phyloP scores from a whole-genome alignment of 2,888 invertebrate genomes.

The Hirtodrosophila alboralis region DNA sequence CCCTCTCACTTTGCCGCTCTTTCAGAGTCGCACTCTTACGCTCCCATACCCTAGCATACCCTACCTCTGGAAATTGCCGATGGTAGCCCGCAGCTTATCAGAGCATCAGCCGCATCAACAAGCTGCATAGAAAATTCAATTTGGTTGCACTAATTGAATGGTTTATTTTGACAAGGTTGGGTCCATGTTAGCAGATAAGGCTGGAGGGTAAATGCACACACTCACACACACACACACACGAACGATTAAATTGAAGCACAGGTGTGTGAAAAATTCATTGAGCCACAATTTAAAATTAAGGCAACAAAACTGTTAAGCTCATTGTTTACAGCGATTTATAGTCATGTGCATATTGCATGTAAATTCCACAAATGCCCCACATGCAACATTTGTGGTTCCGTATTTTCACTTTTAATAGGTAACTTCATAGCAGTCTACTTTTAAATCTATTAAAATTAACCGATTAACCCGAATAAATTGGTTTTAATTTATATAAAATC shows the following conservation, averaged over 20 bases:
- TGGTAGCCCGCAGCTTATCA: slow-evolving; percentile 65
- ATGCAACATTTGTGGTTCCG: slow-evolving; percentile 16
- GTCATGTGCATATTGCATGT: slow-evolving; percentile 22
- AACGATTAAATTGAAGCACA: not conserved
- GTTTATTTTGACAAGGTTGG: slow-evolving; percentile 74
- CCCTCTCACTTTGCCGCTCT: not conserved
- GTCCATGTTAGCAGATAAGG: slow-evolving; percentile 57
- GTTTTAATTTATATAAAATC: no score
- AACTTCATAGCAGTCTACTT: no score
- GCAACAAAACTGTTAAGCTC: slow-evolving; percentile 35
- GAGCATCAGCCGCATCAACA: slow-evolving; percentile 66
- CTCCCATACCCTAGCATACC: no score
- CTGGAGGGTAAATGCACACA: slow-evolving; percentile 41
- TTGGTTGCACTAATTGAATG: slow-evolving; percentile 73
- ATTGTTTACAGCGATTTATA: slow-evolving; percentile 48
- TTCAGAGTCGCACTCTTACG: not conserved
- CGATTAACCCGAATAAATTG: no score
- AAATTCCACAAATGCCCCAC: slow-evolving; percentile 32
- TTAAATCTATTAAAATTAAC: no score
- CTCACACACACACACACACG: slow-evolving; percentile 1
- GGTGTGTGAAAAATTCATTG: slow-evolving; percentile 36
- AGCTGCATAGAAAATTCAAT: slow-evolving; percentile 73
- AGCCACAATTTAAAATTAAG: slow-evolving; percentile 26
- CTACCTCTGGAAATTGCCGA: slow-evolving; percentile 19
- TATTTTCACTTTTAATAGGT: not conserved